Base-by-base conservation (phyloP, 2,113 vertebrate species). In the Mugil cephalus region DNA sequence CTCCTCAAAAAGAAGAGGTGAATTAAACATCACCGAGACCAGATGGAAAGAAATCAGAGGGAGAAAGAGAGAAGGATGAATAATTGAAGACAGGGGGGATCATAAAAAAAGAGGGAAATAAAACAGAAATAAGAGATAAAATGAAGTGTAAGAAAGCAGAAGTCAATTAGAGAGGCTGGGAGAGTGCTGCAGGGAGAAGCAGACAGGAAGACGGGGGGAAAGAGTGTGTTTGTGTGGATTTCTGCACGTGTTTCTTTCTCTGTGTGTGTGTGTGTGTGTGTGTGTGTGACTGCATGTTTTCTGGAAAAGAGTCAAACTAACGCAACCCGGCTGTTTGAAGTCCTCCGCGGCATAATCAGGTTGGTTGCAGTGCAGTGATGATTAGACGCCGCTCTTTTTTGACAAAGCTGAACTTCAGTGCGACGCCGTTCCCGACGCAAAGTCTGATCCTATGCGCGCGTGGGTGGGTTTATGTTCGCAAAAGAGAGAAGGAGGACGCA, bases 21-120 rank as follows among this genome's bases (percentile, higher is more conserved):
- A 92, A 92, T 91, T 88, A 93, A 93, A 90, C 91, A 89, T 90
- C 87, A 77, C 50, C 71, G 24, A 66, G 76, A 89, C 87, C 88
- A 92, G 87, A 90, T 91, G 92, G 91, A 90, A 83, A 74, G 80
- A 84, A 90, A 88, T 92, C 83, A 83, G 85, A 88, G 74, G 63
- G 80, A 82, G 65, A 80, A 79, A 84, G 78, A 80, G 74, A 85
- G 81, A 79, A 18, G 69, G 72, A 87, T 91, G 86, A 93, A 93
- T 93, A 91, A 91, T 91, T 91, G 85, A 92, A 87, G 76, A 74
- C 61, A 72, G 69, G 74, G 64, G 50, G 77, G 71, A 83, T 89
- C 88, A 67, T 87, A 72, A 88, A 93, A 30, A 84, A 87, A 79
- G 58, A 34, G 80, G 79, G 77, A 79, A 88, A 86, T 90, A 84